Evolutionary conservation across 2,797 vertebrate genomes (phyloP), one percentile per base, ranked within the genome.

Genomic region (Periophthalmus magnuspinnatus): DNA sequence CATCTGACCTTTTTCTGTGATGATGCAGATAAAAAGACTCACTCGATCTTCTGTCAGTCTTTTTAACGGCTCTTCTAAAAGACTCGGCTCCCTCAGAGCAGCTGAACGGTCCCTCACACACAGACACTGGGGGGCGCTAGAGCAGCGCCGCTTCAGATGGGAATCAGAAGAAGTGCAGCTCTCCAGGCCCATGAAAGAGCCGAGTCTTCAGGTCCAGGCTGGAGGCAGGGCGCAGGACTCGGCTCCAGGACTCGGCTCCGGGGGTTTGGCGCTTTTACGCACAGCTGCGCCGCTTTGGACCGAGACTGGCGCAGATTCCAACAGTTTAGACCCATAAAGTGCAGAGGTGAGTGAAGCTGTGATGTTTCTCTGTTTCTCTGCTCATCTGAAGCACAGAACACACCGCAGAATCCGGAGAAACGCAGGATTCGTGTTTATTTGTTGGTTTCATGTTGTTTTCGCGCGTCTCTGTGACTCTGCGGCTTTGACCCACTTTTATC

Each of bases 301-400:
- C 21, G 17, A 7, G 7, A 19, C 19, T 22, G 22, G 41, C 19
- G 2, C 8, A 1, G 21, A 17, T 19, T 11, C 21, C 5, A 4
- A 5, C 41, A 17, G 2, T 28, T 63, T 14, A 21, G 34, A 13
- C 34, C 13, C 19, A 38, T 8, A 59, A 10, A 55, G 8, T 41
- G 16, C 1, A 10, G 22, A 17, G 59, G 59, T 61, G 22, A n/a
- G 59, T 61, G 21, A 36, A 22, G n/a, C 14, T 33, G n/a, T 34
- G n/a, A 41, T 6, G 16, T 10, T 54, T 74, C 61, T 54, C 13
- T 41, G 33, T 13, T 56, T 73, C 60, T 45, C 11, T 65, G 69
- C 28, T 28, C 32, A 47, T 60, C 5, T 21, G 4, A 28, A 48
- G 45, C 55, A 6, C 1, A 41, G 0, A 16, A 0, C 16, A 47